Conservation (phyloP, 2,888 invertebrate species). For the Psylliodes chrysocephalus region DNA sequence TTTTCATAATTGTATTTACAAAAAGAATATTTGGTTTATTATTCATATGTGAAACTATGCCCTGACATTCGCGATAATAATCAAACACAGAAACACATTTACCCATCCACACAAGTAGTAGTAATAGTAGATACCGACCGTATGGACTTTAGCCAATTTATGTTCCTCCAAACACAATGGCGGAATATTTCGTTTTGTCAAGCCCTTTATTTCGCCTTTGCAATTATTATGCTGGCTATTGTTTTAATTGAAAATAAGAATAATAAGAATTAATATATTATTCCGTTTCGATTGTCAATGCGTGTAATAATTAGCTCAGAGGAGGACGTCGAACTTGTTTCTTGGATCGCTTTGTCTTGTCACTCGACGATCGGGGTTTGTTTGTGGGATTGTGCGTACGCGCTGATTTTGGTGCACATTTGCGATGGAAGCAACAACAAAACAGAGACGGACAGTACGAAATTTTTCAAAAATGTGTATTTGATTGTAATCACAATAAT, state of each 20-base stretch:
- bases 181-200: constrained; percentile 49
- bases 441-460: too few species aligned
- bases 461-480: too few species aligned
- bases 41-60: too few species aligned
- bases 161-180: constrained; percentile 45
- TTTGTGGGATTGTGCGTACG: constrained; percentile 11
- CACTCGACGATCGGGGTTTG: neutral
- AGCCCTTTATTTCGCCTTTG: constrained; percentile 44
- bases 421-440: too few species aligned
- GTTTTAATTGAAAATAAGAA: constrained; percentile 50
- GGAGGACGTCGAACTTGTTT: constrained; percentile 30
- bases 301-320: constrained; percentile 48
- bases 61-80: too few species aligned
- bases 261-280: constrained; percentile 47
- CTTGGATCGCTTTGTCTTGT: constrained; percentile 13
- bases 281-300: constrained; percentile 45
- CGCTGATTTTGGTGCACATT: neutral
- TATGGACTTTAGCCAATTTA: constrained; percentile 44
- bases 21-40: too few species aligned
- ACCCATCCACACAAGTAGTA: too few species aligned
- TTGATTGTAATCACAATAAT: too few species aligned
- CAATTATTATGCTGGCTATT: constrained; percentile 47
- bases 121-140: constrained; percentile 35
- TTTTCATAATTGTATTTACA: too few species aligned
- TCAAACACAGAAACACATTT: too few species aligned